Evolutionary conservation across 1,140 invertebrate species (phyloP).

Genomic region (Nasonia longicornis): DNA sequence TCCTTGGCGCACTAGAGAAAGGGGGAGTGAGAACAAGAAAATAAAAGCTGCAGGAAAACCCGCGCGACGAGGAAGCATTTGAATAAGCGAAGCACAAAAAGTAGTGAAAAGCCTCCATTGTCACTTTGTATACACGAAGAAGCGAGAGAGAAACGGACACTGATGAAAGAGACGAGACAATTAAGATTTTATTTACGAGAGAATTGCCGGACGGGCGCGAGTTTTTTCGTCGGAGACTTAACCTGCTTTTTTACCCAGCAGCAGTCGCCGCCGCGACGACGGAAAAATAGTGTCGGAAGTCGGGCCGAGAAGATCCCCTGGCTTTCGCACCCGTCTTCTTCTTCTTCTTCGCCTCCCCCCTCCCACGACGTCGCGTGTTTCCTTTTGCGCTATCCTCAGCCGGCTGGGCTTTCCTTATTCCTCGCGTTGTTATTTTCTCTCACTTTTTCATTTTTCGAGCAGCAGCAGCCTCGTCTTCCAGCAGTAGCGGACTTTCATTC

Average conservation of each 20-base stretch:
- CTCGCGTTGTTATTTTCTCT: slow-evolving; percentile 9
- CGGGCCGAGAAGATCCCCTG: slow-evolving; percentile 16
- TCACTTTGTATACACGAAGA: slow-evolving; percentile 9
- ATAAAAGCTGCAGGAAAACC: background rate
- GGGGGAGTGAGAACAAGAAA: background rate
- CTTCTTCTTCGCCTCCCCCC: background rate
- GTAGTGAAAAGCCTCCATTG: background rate
- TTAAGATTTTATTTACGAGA: slow-evolving; percentile 42
- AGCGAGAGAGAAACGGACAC: background rate
- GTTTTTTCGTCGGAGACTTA: slow-evolving; percentile 24
- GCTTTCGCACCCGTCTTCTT: slow-evolving; percentile 7
- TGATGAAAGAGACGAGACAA: slow-evolving; percentile 16
- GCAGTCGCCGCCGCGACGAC: background rate
- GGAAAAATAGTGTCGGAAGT: slow-evolving; percentile 20
- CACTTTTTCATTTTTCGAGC: slow-evolving; percentile 12
- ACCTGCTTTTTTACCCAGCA: background rate
- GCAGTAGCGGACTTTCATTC: slow-evolving; percentile 23
- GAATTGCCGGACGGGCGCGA: slow-evolving; percentile 11
- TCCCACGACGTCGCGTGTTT: slow-evolving; percentile 11
- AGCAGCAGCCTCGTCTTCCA: background rate
- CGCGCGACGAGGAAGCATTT: background rate
- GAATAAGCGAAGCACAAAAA: slow-evolving; percentile 14
- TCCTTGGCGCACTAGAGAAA: background rate
- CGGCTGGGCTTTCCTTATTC: background rate
- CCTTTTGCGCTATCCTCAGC: background rate